These are phyloP conservation scores for Eudemis profundana DNA, from an alignment of 2,888 invertebrate species.

Conservation along the genomic window DNA sequence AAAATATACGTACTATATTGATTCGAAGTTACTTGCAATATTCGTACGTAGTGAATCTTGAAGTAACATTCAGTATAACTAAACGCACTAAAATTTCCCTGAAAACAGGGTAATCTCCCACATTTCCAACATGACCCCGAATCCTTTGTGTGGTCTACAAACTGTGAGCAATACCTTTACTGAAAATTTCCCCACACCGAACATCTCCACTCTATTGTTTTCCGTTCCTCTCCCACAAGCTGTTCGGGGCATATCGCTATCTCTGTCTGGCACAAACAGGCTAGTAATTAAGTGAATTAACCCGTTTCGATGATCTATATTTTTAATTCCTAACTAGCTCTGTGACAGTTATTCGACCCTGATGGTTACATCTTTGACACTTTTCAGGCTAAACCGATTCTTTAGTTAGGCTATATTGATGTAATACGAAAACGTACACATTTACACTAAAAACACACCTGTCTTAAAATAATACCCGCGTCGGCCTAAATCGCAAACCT, in stretches of 20 bases:
- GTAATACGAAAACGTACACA: no score
- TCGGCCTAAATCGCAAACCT: no score
- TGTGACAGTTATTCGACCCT: constrained; percentile 15
- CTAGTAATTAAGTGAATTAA: constrained; percentile 46
- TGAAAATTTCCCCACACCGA: constrained; percentile 45
- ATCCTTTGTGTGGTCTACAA: constrained; percentile 73
- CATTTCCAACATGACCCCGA: constrained; percentile 60
- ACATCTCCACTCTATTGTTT: constrained; percentile 59
- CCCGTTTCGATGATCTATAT: constrained; percentile 35
- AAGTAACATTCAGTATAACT: no score
- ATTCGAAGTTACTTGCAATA: no score
- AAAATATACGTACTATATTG: no score
- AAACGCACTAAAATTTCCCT: constrained; percentile 49
- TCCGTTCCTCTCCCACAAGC: constrained; percentile 54
- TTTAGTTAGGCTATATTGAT: no score
- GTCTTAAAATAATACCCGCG: no score
- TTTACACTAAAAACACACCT: no score
- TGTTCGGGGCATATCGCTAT: constrained; percentile 46
- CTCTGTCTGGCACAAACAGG: constrained; percentile 55
- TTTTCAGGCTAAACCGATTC: no score
- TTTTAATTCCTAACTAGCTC: constrained; percentile 35
- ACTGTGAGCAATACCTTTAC: constrained; percentile 68
- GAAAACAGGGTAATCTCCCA: constrained; percentile 56
- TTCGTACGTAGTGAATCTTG: no score
- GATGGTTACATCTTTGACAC: not conserved